Conservation (phyloP, 2,888 invertebrate species). For the Clunio marinus region DNA sequence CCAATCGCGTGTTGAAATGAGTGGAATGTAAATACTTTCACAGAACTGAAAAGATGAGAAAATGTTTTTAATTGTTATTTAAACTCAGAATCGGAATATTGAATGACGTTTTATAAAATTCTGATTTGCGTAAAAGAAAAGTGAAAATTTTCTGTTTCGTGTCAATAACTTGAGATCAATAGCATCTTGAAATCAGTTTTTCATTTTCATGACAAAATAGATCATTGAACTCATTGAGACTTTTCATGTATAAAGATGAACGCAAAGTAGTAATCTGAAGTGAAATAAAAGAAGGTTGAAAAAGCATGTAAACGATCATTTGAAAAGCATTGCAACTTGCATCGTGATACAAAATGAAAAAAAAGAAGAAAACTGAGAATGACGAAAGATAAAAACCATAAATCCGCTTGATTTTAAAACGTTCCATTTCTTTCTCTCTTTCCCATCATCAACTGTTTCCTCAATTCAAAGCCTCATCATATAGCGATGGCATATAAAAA, state of each 20-base stretch:
- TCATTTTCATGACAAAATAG: constrained; percentile 1
- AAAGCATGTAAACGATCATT: not conserved
- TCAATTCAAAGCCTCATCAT: constrained; percentile 10
- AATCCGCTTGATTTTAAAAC: constrained; percentile 5
- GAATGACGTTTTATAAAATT: no score
- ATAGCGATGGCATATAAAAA: no score
- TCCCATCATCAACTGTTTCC: constrained; percentile 18
- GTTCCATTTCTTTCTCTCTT: not conserved
- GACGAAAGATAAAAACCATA: constrained; percentile 34
- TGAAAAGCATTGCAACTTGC: not conserved
- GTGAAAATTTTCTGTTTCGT: no score
- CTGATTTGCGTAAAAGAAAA: no score
- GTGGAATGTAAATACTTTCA: not conserved
- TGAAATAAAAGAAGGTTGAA: constrained; percentile 15
- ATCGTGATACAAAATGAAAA: constrained; percentile 1
- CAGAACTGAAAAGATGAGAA: no score
- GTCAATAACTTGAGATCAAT: not conserved
- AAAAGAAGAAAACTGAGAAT: not conserved
- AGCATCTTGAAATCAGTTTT: not conserved
- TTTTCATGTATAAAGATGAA: no score
- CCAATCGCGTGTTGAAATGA: not conserved
- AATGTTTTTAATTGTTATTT: no score
- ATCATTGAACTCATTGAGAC: constrained; percentile 16
- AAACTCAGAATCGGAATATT: no score
- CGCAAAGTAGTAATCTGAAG: no score